Percentiles rank a stretch among this genome's conserved stretches.
phyloP scores from a whole-genome alignment of 2,113 vertebrate species.

The Pundamilia nyererei region DNA sequence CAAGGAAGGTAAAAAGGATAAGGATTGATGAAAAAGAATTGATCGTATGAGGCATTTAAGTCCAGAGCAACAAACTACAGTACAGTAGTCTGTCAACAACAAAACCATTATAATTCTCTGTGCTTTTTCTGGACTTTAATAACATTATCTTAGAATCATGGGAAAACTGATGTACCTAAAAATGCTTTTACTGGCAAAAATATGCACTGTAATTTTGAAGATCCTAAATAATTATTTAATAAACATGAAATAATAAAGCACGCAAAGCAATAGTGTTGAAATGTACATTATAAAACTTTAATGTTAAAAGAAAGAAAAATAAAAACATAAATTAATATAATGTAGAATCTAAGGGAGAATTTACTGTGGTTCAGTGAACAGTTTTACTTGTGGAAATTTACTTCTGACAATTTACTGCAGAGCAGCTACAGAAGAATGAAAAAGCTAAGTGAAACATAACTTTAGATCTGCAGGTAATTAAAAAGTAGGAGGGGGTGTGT shows the following conservation, averaged over 20 bases:
- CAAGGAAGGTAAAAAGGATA: neutral
- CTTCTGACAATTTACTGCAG: neutral
- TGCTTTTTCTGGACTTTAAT: neutral
- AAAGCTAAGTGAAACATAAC: neutral
- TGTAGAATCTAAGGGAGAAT: neutral
- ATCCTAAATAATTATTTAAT: neutral
- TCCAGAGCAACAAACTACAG: neutral
- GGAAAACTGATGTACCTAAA: neutral
- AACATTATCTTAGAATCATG: rapidly evolving
- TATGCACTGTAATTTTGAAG: neutral
- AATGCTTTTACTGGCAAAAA: neutral
- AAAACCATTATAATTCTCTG: neutral
- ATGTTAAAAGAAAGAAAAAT: neutral
- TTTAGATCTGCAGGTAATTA: neutral
- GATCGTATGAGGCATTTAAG: neutral
- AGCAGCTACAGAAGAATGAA: neutral
- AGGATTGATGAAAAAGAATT: neutral
- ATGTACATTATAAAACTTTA: neutral
- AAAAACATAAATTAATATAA: neutral
- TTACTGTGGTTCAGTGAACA: neutral
- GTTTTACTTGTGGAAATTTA: neutral
- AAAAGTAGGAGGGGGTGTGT: neutral
- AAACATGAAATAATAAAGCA: neutral
- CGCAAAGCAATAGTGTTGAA: neutral
- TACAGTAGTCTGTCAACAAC: neutral